phyloP scores from a whole-genome alignment of 2,888 invertebrate species.

The Mythimna vitellina region DNA sequence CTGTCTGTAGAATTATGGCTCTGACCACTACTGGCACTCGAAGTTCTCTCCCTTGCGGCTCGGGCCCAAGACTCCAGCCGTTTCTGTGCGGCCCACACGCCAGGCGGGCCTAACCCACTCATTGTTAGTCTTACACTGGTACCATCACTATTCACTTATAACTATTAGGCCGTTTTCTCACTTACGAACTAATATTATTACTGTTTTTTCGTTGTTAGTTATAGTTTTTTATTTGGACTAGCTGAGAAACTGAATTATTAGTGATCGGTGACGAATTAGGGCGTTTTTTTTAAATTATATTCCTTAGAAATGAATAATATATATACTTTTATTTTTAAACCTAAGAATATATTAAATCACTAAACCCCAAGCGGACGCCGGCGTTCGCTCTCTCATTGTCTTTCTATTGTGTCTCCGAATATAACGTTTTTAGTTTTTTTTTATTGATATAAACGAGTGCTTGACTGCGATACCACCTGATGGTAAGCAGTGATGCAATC shows the following conservation, averaged over 20 bases:
- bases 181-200: conserved; percentile 39
- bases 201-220: conserved; percentile 57
- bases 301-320: too few species aligned
- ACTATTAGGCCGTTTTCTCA: conserved; percentile 35
- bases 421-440: too few species aligned
- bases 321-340: too few species aligned
- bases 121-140: conserved; percentile 75
- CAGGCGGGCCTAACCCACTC: conserved; percentile 94
- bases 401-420: too few species aligned
- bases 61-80: conserved; percentile 94
- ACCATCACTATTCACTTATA: conserved; percentile 66
- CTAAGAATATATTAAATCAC: too few species aligned
- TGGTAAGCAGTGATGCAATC: too few species aligned
- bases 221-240: conserved; percentile 16
- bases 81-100: conserved; percentile 95
- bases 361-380: too few species aligned
- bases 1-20: conserved; percentile 90
- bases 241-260: conserved; percentile 8
- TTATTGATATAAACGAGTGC: too few species aligned
- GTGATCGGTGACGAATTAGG: neutral
- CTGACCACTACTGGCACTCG: conserved; percentile 89
- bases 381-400: too few species aligned
- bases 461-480: too few species aligned
- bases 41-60: conserved; percentile 93
- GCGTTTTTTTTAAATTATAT: too few species aligned